A percentile compares a stretch with the other conserved stretches of the same genome.
phyloP scores from a whole-genome alignment of 2,113 vertebrate species.

The Corynorhinus townsendii region DNA sequence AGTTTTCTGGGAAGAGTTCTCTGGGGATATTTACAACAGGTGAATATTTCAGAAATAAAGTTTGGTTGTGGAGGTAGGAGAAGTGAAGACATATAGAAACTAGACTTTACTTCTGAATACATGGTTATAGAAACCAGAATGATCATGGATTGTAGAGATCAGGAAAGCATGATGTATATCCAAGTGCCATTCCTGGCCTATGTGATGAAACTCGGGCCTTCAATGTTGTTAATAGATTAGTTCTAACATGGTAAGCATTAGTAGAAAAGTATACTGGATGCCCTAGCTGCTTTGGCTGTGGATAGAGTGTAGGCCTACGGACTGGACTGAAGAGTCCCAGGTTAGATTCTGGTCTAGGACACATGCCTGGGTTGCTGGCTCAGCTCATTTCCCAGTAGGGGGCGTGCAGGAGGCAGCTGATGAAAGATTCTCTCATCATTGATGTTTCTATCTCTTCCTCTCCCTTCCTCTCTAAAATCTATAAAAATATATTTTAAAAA shows the following conservation, averaged over 20 bases:
- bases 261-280: too few species aligned
- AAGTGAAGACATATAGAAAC: background rate
- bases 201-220: background rate
- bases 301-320: too few species aligned
- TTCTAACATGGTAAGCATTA: background rate
- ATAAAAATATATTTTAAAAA: too few species aligned
- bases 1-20: background rate
- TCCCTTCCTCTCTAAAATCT: too few species aligned
- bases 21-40: background rate
- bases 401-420: too few species aligned
- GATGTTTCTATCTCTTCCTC: too few species aligned
- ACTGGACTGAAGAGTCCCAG: too few species aligned
- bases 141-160: background rate
- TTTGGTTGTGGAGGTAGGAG: background rate
- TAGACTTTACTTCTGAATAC: background rate
- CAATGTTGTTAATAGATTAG: background rate
- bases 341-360: too few species aligned
- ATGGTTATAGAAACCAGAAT: background rate
- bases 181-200: background rate
- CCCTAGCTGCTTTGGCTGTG: too few species aligned
- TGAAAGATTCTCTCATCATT: too few species aligned
- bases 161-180: background rate
- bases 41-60: background rate
- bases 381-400: too few species aligned
- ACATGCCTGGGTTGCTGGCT: too few species aligned